Evolutionary conservation across 2,888 invertebrate genomes (phyloP), one percentile per base, ranked within the genome.

Genomic region (Microctonus hyperodae): DNA sequence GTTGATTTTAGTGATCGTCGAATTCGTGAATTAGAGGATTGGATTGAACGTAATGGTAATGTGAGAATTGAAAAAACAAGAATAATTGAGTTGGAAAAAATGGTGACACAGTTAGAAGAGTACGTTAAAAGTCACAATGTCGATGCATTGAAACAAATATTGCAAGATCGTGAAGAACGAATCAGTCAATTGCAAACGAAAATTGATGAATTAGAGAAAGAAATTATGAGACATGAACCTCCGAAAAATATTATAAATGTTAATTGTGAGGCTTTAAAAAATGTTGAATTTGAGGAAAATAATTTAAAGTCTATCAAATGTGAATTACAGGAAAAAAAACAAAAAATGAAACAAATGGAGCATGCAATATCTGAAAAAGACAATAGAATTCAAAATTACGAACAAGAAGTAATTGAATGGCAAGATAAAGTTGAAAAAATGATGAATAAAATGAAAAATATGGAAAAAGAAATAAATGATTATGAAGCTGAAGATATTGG

Each of bases 21-120:
- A n/a, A 78, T 81, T 23, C 71, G 73, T 81, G 72, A 87, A 70
- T 73, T 84, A 68, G 84, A 85, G 67, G 80, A 79, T 44, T 84
- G 84, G 74, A 81, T 89, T 61, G 86, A 91, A 74, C 89, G 89
- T 73, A 88, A 88, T 76, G 80, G 87, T 60, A 78, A 79, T 20
- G 64, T 74, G 1, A 76, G 76, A 20, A 76, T 82, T 37, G 79
- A 79, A 40, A 78, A 75, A 56, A 75, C 73, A 2, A 72, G 81
- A 22, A 77, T 82, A 16, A 67, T 80, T 44, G 78, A 81, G 61
- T 70, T 82, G 13, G 81, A 82, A 53, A 74, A 81, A 48, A 82
- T 78, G 80, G 80, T 82, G 1, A 79, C 78, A 1, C 77, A 74
- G 40, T 59, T 82, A 51, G 82, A 82, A 56, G 72, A 81, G 16